A percentile compares a stretch with the other conserved stretches of the same genome.
Conservation (phyloP, 2,888 invertebrate genomes). For the Lapara coniferarum region DNA sequence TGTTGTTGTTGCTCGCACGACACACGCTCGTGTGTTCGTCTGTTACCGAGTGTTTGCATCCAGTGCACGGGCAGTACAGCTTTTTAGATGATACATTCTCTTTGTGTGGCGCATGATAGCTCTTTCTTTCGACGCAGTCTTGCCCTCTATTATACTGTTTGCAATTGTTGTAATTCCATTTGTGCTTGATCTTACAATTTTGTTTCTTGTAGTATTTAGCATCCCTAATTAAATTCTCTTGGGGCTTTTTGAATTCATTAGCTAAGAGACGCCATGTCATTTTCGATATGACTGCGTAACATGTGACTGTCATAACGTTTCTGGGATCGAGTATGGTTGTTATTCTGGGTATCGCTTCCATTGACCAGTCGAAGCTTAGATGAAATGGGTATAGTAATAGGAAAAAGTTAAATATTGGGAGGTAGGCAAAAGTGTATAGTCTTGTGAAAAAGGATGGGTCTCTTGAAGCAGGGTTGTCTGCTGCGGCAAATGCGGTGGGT, state of each 20-base stretch:
- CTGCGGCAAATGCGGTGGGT: slow-evolving; percentile 93
- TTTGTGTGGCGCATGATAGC: slow-evolving; percentile 66
- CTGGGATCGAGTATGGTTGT: slow-evolving; percentile 90
- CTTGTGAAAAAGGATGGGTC: slow-evolving; percentile 91
- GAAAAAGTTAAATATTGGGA: slow-evolving; percentile 95
- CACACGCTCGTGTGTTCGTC: slow-evolving; percentile 88
- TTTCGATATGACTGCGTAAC: slow-evolving; percentile 86
- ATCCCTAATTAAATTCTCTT: slow-evolving; percentile 61
- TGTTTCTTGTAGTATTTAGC: slow-evolving; percentile 72
- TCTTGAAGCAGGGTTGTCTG: slow-evolving; percentile 98
- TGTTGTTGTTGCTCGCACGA: slow-evolving; percentile 88
- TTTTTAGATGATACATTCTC: slow-evolving; percentile 69
- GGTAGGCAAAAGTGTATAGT: slow-evolving; percentile 94
- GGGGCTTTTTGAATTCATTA: slow-evolving; percentile 67
- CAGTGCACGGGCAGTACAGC: slow-evolving; percentile 84
- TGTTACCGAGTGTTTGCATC: slow-evolving; percentile 86
- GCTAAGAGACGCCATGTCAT: slow-evolving; percentile 68
- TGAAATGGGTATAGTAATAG: slow-evolving; percentile 93
- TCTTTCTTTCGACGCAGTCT: slow-evolving; percentile 72
- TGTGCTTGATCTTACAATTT: slow-evolving; percentile 71
- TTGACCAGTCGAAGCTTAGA: slow-evolving; percentile 99
- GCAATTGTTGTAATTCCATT: slow-evolving; percentile 69
- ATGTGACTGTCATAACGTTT: slow-evolving; percentile 88
- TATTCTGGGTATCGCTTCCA: slow-evolving; percentile 97
- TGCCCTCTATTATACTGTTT: slow-evolving; percentile 70